These are phyloP conservation scores for Falcaria lacertinaria DNA, from an alignment of 2,888 invertebrate species.

Conservation along the genomic window DNA sequence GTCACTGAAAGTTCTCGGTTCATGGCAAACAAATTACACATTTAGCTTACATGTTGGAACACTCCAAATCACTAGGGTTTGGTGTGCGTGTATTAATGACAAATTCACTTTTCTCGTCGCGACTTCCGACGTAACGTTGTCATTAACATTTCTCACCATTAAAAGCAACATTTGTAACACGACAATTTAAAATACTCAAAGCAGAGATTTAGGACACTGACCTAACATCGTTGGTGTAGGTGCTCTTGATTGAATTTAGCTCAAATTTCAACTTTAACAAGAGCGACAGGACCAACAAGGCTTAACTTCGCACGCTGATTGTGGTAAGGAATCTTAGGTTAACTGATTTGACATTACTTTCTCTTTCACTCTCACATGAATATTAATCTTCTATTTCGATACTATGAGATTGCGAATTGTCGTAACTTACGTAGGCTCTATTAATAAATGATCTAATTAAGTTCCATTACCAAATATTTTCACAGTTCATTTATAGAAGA, in stretches of 20 bases:
- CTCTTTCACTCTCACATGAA: slow-evolving; percentile 34
- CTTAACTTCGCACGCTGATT: slow-evolving; percentile 73
- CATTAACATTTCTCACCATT: slow-evolving; percentile 51
- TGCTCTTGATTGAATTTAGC: slow-evolving; percentile 55
- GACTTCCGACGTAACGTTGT: slow-evolving; percentile 38
- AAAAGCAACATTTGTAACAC: slow-evolving; percentile 34
- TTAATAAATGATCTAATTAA: no score
- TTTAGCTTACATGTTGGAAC: slow-evolving; percentile 18
- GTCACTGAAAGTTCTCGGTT: neutral
- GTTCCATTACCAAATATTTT: no score
- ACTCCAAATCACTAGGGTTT: slow-evolving; percentile 40
- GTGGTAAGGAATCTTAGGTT: slow-evolving; percentile 64
- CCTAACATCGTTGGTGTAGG: slow-evolving; percentile 51
- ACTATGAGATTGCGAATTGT: slow-evolving; percentile 40
- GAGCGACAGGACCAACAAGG: slow-evolving; percentile 56
- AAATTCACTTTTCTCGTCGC: slow-evolving; percentile 35
- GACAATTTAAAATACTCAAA: slow-evolving; percentile 15
- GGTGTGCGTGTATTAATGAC: slow-evolving; percentile 48
- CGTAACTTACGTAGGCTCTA: slow-evolving; percentile 28
- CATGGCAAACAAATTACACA: neutral
- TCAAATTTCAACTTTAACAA: slow-evolving; percentile 61
- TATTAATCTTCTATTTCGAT: slow-evolving; percentile 24
- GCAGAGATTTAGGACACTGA: slow-evolving; percentile 20
- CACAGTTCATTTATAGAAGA: slow-evolving; percentile 3
- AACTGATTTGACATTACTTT: slow-evolving; percentile 61